phyloP scores from a whole-genome alignment of 2,797 vertebrate species.

The Myripristis jacobus region DNA sequence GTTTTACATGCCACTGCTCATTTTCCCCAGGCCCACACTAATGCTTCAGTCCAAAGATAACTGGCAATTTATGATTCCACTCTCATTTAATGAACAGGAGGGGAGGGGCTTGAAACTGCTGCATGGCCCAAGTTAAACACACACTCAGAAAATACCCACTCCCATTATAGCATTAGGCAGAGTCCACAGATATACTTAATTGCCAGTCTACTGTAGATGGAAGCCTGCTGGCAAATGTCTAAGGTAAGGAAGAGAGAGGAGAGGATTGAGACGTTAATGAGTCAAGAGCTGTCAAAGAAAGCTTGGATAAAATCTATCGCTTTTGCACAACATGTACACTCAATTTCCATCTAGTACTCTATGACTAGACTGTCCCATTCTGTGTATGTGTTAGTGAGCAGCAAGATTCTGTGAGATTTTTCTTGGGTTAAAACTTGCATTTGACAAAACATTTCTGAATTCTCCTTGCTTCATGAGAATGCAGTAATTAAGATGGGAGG shows the following conservation, averaged over 20 bases:
- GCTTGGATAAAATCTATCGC: slow-evolving; percentile 10
- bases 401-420: slow-evolving; percentile 8
- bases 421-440: slow-evolving; percentile 34
- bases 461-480: slow-evolving; percentile 32
- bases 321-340: not conserved
- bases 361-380: slow-evolving; percentile 6
- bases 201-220: slow-evolving; percentile 39
- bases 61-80: slow-evolving; percentile 79
- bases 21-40: slow-evolving; percentile 71
- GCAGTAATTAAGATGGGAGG: slow-evolving; percentile 56
- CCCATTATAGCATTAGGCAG: slow-evolving; percentile 59
- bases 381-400: slow-evolving; percentile 1
- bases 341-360: slow-evolving; percentile 9
- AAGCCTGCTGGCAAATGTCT: slow-evolving; percentile 46
- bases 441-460: slow-evolving; percentile 33
- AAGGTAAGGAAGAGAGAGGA: slow-evolving; percentile 28
- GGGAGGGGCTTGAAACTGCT: slow-evolving; percentile 63
- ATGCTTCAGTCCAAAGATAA: slow-evolving; percentile 81
- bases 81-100: slow-evolving; percentile 77
- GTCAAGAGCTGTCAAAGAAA: slow-evolving; percentile 22
- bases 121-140: slow-evolving; percentile 51
- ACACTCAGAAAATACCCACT: slow-evolving; percentile 35
- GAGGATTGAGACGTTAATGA: slow-evolving; percentile 41
- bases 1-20: slow-evolving; percentile 82
- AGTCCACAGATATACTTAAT: slow-evolving; percentile 47